Percentiles rank a stretch among this genome's conserved stretches.
phyloP scores from a whole-genome alignment of 2,113 vertebrate species.

The Passer montanus region DNA sequence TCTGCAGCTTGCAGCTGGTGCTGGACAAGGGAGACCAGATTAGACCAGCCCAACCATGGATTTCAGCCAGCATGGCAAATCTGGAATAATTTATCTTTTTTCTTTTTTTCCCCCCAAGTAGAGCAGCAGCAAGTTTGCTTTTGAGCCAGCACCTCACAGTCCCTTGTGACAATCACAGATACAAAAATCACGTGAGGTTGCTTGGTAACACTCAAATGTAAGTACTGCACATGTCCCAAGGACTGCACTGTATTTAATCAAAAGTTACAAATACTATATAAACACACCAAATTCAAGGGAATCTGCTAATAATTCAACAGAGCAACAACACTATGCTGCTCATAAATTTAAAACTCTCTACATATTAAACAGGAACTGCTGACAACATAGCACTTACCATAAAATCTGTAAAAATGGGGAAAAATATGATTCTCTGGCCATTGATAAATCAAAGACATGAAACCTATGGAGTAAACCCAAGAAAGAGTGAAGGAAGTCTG shows the following conservation, averaged over 20 bases:
- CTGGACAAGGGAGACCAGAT: fast-evolving
- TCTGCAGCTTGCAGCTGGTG: constrained; percentile 14
- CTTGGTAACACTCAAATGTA: constrained; percentile 28
- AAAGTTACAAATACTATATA: constrained; percentile 46
- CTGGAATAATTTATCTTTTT: not conserved
- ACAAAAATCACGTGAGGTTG: constrained; percentile 29
- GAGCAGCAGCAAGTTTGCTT: not conserved
- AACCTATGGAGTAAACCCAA: constrained; percentile 30
- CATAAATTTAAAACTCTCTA: constrained; percentile 37
- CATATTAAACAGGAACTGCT: constrained; percentile 29
- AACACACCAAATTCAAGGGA: constrained; percentile 11
- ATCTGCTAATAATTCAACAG: constrained; percentile 46
- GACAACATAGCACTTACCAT: constrained; percentile 37
- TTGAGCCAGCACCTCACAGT: constrained; percentile 13
- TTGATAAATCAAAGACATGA: constrained; percentile 45
- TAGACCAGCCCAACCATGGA: not conserved
- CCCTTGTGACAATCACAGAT: constrained; percentile 1
- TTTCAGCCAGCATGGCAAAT: not conserved
- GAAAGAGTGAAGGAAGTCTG: constrained; percentile 37
- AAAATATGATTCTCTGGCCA: not conserved
- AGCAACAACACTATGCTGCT: not conserved
- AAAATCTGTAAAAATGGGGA: constrained; percentile 26
- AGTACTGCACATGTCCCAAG: not conserved
- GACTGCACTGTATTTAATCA: constrained; percentile 17
- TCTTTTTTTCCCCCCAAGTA: not conserved